Evolutionary conservation across 2,888 invertebrate genomes (phyloP), one percentile per base, ranked within the genome.

Genomic region (Melanchra persicariae): DNA sequence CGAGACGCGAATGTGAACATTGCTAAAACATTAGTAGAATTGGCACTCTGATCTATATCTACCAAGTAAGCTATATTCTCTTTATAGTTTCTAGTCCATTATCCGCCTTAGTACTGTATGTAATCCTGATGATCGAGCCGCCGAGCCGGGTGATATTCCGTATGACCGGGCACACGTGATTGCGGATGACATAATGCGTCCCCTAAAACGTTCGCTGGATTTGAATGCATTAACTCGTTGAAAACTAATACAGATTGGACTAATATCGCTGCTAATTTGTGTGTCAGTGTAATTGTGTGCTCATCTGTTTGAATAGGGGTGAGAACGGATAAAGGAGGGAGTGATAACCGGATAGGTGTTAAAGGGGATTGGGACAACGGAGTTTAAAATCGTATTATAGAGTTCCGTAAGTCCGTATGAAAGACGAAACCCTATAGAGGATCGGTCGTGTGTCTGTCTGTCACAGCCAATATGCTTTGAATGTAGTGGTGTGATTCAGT

Each of bases 141-240:
- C 74, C 67, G 62, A 64, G 70, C 54, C 67, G 74, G 61, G 62
- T 79, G 85, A 87, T 89, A 87, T 88, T 88, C 88, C 88, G 67
- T 79, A 77, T 84, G 87, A 86, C 84, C 79, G 87, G 70, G 70
- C 86, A 85, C 77, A 79, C 47, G 60, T 75, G 78, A 87, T 87
- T 87, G 87, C 82, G 79, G 77, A 81, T 85, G 85, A 85, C 86
- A 84, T 81, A 84, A 85, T 83, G 79, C 83, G 85, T 73, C 64
- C 81, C 68, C 81, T 82, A 76, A 84, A 79, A 79, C 77, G 74
- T 49, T 78, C 19, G 49, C 71, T 66, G 62, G 70, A 81, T 81
- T 81, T 74, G 75, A 82, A 81, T 78, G 78, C 83, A 82, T 76
- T 81, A 84, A 70, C 70, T 75, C 81, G 63, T 77, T 77, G 67